Base-by-base conservation (phyloP, 1,140 invertebrate genomes). In the Pachypeltis micranthus region DNA sequence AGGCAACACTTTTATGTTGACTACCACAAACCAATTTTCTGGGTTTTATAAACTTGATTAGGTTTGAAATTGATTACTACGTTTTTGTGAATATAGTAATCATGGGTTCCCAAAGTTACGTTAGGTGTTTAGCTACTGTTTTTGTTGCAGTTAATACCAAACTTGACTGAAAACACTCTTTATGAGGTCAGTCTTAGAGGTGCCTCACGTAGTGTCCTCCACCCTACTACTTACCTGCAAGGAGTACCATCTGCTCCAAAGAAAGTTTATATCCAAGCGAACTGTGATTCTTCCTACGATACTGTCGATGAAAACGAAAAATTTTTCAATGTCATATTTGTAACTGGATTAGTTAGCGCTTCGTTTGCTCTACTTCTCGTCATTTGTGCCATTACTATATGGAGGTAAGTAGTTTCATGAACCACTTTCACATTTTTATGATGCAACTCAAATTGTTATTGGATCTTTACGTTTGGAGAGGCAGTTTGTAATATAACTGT, bases 151-250 rank as follows among this genome's bases (percentile, higher is more conserved):
- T 82, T 82, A 39, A 79, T 89, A 65, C 79, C 80, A 61, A 90
- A 91, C 73, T 76, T 90, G 60, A 88, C 86, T 56, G 81, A 82
- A 65, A 82, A 88, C 72, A 81, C 80, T 0, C 76, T 85, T 71
- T 90, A 90, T 73, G 85, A 88, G 73, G 79, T 90, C 24, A 82
- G 83, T 74, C 79, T 91, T 28, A 78, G 81, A 63, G 88, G 83
- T 29, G 84, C 83, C 16, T 85, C 87, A 2, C 77, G 78, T 59
- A 89, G 86, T 72, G 77, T 81, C 26, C 79, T 85, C 68, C 79
- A 86, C 72, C 73, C 73, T 61, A 77, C 78, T 44, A 76, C 82
- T 71, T 77, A 85, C 51, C 81, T 88, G 69, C 74, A 81, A 68
- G 87, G 87, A 47, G 78, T 82, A 67, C 79, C 77, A 68, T 88